Percentiles rank a stretch among this genome's conserved stretches.
phyloP scores from a whole-genome alignment of 2,113 vertebrate species.

The Muntiacus muntjak region DNA sequence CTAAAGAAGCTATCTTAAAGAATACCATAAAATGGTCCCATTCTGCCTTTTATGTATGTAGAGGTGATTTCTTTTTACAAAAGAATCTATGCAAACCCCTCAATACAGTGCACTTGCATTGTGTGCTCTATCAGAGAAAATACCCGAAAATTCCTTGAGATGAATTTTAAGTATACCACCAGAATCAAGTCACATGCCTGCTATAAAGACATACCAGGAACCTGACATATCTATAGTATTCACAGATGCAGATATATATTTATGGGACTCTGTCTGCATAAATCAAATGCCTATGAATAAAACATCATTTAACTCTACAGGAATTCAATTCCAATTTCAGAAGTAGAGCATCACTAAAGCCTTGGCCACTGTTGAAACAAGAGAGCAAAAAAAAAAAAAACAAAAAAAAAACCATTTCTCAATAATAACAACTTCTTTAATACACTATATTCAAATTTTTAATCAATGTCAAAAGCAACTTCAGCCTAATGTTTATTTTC shows the following conservation, averaged over 20 bases:
- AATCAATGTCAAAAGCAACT: neutral
- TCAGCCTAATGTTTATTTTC: neutral
- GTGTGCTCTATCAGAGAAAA: neutral
- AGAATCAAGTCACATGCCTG: neutral
- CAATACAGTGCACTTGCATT: neutral
- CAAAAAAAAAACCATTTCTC: too few relatives aligned
- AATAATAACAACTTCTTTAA: neutral
- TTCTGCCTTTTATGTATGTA: neutral
- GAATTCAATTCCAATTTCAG: neutral
- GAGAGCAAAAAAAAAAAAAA: neutral
- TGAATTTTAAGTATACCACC: neutral
- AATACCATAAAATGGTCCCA: neutral
- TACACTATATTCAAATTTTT: neutral
- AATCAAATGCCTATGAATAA: constrained; percentile 37
- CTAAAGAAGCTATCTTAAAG: neutral
- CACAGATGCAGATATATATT: neutral
- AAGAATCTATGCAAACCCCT: neutral
- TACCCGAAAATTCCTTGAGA: neutral
- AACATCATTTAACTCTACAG: neutral
- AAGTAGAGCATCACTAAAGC: neutral
- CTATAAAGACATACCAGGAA: neutral
- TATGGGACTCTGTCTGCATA: neutral
- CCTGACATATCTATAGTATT: neutral
- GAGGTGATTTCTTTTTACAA: neutral
- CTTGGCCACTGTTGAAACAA: neutral